Conservation (phyloP, 2,113 vertebrate species). For the Istiophorus platypterus region DNA sequence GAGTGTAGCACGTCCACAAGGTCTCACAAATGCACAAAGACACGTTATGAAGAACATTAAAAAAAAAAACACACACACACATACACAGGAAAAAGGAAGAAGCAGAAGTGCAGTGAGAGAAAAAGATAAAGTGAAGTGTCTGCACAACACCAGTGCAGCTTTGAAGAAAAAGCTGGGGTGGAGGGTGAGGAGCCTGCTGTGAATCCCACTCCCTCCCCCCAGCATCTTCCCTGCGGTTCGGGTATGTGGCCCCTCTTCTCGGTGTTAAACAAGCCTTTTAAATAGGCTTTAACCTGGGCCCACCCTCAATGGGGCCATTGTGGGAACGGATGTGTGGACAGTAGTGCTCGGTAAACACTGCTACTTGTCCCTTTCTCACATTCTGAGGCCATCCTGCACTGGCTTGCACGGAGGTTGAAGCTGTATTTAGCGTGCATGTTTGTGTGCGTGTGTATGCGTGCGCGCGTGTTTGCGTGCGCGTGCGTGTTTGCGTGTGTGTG, state of each 20-base stretch:
- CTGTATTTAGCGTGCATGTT: slow-evolving; percentile 5
- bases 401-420: slow-evolving; percentile 52
- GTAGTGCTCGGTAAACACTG: slow-evolving; percentile 82
- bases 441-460: slow-evolving; percentile 34
- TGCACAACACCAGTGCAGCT: slow-evolving; percentile 57
- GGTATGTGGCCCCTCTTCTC: slow-evolving; percentile 81
- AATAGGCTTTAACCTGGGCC: slow-evolving; percentile 85
- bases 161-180: slow-evolving; percentile 60
- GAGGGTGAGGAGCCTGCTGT: slow-evolving; percentile 69
- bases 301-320: slow-evolving; percentile 85
- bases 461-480: slow-evolving; percentile 12
- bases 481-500: not conserved
- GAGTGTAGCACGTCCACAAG: slow-evolving; percentile 50
- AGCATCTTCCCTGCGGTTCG: slow-evolving; percentile 70
- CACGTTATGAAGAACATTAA: slow-evolving; percentile 29
- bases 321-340: slow-evolving; percentile 85
- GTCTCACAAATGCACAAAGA: slow-evolving; percentile 37
- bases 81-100: slow-evolving; percentile 21
- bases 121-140: slow-evolving; percentile 65
- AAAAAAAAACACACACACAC: slow-evolving; percentile 9
- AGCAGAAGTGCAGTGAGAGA: slow-evolving; percentile 21
- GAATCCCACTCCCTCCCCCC: slow-evolving; percentile 57
- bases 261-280: slow-evolving; percentile 84
- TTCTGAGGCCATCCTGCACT: slow-evolving; percentile 60
- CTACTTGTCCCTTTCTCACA: slow-evolving; percentile 82